A percentile compares a stretch with the other conserved stretches of the same genome.
Conservation (phyloP, 2,113 vertebrate genomes). For the Arvicanthis niloticus region DNA sequence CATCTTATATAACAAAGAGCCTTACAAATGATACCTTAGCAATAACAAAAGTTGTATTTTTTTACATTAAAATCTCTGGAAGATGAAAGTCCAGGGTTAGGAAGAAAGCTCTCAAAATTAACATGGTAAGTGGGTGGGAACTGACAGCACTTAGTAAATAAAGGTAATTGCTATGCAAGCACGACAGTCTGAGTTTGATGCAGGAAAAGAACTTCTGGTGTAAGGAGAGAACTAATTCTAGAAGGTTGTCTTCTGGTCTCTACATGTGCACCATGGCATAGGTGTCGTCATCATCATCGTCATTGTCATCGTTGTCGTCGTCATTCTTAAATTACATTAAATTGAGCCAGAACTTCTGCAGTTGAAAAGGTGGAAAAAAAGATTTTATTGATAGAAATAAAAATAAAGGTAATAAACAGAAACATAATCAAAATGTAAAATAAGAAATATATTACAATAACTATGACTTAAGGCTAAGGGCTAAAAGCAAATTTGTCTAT, state of each 20-base stretch:
- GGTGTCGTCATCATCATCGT: not conserved
- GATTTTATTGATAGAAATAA: not conserved
- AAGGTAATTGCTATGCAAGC: not conserved
- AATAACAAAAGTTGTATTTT: constrained; percentile 7
- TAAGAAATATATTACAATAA: not conserved
- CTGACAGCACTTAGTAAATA: not conserved
- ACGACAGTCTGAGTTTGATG: not conserved
- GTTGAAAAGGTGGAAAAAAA: not conserved
- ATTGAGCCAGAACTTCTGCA: not conserved
- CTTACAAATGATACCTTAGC: not conserved
- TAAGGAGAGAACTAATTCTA: not conserved
- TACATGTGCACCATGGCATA: not conserved
- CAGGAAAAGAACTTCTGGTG: not conserved
- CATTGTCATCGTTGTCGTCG: too few relatives aligned
- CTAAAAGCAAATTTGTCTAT: constrained; percentile 25
- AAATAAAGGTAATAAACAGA: not conserved
- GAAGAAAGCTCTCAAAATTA: constrained; percentile 9
- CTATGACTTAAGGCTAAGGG: not conserved
- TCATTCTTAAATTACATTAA: not conserved
- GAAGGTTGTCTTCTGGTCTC: not conserved
- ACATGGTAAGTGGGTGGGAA: not conserved
- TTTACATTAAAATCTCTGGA: not conserved
- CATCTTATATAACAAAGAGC: not conserved
- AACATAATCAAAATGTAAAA: constrained; percentile 30
- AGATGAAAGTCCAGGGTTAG: not conserved